Evolutionary conservation across 2,888 invertebrate species (phyloP).

Genomic region (Sarcophaga caerulescens): DNA sequence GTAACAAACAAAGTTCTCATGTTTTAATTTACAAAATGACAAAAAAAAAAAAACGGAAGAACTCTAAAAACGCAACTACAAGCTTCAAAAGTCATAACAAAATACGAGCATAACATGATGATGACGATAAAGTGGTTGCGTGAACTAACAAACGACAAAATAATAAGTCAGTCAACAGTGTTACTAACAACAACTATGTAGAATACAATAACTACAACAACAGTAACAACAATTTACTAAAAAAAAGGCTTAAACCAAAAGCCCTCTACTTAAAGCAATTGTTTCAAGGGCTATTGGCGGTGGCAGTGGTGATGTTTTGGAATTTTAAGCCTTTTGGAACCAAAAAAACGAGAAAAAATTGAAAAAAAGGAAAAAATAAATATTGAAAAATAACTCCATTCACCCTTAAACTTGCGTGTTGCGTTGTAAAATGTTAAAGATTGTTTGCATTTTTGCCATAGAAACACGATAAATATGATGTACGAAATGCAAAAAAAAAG

Average conservation of each 20-base stretch:
- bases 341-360: too few species aligned
- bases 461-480: constrained; percentile 59
- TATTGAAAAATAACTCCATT: neutral
- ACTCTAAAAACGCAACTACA: constrained; percentile 8
- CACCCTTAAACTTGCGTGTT: constrained; percentile 55
- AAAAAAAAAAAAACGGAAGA: constrained; percentile 18
- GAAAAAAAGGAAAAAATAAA: too few species aligned
- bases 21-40: constrained; percentile 54
- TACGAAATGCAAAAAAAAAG: too few species aligned
- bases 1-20: constrained; percentile 33
- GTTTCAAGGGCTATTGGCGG: neutral
- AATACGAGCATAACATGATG: constrained; percentile 23
- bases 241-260: neutral
- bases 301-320: constrained; percentile 10
- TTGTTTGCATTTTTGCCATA: constrained; percentile 53
- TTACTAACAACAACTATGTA: neutral
- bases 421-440: constrained; percentile 24
- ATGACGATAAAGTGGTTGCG: constrained; percentile 43
- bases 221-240: neutral
- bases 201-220: neutral
- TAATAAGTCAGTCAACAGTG: constrained; percentile 75
- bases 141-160: constrained; percentile 73
- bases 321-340: constrained; percentile 22
- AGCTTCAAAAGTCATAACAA: constrained; percentile 1
- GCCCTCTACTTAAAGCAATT: neutral